These are phyloP conservation scores for Ptychodera flava DNA, from an alignment of 35 echinoderm and acorn worm species.

Conservation along the genomic window DNA sequence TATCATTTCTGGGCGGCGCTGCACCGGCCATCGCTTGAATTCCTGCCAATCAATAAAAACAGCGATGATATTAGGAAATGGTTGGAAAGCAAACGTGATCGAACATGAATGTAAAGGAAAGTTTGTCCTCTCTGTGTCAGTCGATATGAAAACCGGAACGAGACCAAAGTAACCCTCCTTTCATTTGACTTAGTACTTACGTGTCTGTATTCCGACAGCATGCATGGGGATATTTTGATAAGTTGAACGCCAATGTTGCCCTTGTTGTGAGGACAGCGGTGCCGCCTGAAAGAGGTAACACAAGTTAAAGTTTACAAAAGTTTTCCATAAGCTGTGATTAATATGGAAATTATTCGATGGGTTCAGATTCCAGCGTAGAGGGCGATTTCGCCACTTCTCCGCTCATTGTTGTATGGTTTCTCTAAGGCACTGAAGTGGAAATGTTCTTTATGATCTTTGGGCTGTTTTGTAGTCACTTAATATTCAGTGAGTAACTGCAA, in stretches of 20 bases:
- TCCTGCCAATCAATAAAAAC: conserved; percentile 29
- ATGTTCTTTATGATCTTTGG: too few species aligned
- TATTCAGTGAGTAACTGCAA: too few species aligned
- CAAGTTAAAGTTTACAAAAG: not conserved
- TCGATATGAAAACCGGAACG: not conserved
- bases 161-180: not conserved
- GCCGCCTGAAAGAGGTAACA: not conserved
- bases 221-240: not conserved
- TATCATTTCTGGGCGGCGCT: conserved; percentile 50
- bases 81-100: not conserved
- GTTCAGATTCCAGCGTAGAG: not conserved
- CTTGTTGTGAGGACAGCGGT: conserved; percentile 11
- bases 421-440: too few species aligned
- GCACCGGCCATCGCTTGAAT: conserved; percentile 65
- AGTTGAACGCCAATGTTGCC: not conserved
- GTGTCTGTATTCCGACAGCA: conserved; percentile 7
- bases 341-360: not conserved
- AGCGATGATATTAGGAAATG: not conserved
- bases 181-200: not conserved
- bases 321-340: not conserved
- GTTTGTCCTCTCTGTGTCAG: not conserved
- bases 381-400: too few species aligned
- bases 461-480: too few species aligned
- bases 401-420: too few species aligned
- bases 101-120: not conserved